Conservation (phyloP, 2,113 vertebrate genomes). For the Microtus richardsoni region DNA sequence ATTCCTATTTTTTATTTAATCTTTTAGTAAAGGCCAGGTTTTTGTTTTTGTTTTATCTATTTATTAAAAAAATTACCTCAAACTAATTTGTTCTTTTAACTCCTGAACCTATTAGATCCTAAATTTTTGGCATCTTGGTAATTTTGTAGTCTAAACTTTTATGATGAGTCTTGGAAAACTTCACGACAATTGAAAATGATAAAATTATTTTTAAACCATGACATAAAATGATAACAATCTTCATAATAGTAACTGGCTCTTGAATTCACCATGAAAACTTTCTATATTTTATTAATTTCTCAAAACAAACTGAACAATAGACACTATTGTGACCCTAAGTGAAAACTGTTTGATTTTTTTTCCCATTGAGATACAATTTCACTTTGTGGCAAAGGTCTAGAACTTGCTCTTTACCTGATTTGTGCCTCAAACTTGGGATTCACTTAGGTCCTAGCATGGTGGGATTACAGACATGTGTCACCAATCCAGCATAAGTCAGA, state of each 20-base stretch:
- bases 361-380: background rate
- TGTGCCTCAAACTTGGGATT: background rate
- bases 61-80: background rate
- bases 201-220: constrained; percentile 27
- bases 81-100: background rate
- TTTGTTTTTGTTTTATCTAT: background rate
- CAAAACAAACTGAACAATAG: background rate
- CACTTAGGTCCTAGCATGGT: background rate
- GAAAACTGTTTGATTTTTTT: background rate
- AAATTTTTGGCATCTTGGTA: constrained; percentile 4
- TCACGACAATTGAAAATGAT: background rate
- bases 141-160: background rate
- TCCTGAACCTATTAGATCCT: background rate
- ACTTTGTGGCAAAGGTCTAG: background rate
- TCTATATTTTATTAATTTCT: constrained; percentile 12
- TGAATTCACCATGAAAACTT: background rate
- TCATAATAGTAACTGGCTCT: background rate
- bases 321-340: background rate
- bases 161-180: background rate
- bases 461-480: background rate
- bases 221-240: background rate
- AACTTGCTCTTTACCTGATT: background rate
- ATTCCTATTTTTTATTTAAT: background rate
- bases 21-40: background rate
- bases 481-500: background rate